These are phyloP conservation scores for Phodopus roborovskii DNA, from an alignment of 2,113 vertebrate species.

Conservation along the genomic window DNA sequence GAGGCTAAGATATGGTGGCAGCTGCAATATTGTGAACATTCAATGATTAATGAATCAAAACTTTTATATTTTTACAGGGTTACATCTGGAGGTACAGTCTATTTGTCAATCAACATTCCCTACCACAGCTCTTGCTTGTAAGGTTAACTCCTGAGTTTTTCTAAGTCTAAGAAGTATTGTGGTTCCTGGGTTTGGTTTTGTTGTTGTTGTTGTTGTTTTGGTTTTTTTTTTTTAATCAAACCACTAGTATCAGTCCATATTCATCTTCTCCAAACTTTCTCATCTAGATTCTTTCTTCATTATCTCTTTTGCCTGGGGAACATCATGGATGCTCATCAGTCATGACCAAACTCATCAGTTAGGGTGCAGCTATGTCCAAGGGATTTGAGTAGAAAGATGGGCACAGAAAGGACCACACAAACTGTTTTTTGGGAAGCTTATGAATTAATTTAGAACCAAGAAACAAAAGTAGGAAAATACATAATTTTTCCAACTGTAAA, in stretches of 20 bases:
- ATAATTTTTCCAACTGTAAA: neutral
- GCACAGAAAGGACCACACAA: neutral
- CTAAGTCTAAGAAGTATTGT: neutral
- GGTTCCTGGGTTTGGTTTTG: constrained; percentile 8
- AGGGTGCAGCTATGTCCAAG: neutral
- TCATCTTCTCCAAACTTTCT: neutral
- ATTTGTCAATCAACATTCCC: neutral
- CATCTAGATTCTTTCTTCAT: neutral
- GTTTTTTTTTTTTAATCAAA: constrained; percentile 55
- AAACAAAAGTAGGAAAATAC: neutral
- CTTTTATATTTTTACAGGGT: constrained; percentile 14
- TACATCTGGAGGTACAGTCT: neutral
- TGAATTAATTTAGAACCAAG: neutral
- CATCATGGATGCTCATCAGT: neutral
- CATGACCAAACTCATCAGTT: neutral
- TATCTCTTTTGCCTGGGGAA: neutral
- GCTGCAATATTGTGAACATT: neutral
- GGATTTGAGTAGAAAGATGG: neutral
- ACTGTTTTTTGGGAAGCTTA: neutral
- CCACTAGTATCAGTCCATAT: constrained; percentile 22
- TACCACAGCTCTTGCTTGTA: neutral
- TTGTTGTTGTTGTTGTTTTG: no score
- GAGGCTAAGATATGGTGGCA: neutral
- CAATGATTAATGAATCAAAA: neutral
- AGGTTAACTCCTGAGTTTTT: neutral